These are phyloP conservation scores for Nasonovia ribisnigri DNA, from an alignment of 2,888 invertebrate genomes.

Conservation along the genomic window DNA sequence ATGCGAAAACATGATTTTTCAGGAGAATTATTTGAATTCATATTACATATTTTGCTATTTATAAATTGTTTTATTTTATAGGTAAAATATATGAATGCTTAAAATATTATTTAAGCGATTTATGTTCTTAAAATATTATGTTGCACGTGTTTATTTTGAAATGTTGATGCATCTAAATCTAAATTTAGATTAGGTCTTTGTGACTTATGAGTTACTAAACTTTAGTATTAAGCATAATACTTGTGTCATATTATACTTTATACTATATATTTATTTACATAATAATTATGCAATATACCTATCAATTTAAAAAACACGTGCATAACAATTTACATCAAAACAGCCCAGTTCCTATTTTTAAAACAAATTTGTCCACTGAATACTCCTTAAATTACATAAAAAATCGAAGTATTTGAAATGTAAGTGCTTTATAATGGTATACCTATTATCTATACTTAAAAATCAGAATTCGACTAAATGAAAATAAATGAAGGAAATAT, in stretches of 20 bases:
- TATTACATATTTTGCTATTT: neutral
- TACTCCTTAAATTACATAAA: neutral
- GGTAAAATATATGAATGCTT: neutral
- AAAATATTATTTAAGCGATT: neutral
- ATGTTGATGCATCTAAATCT: neutral
- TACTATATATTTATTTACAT: neutral
- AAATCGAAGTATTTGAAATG: neutral
- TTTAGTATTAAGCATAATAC: neutral
- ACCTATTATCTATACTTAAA: neutral
- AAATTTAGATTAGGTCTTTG: neutral
- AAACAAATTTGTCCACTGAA: neutral
- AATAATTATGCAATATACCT: too few relatives aligned
- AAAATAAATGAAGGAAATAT: neutral
- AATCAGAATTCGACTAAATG: neutral
- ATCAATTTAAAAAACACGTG: neutral
- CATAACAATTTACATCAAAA: neutral
- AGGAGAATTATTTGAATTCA: neutral
- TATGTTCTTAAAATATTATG: neutral
- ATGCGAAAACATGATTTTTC: neutral
- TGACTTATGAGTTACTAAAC: neutral
- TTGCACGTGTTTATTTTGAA: neutral
- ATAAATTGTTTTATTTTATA: neutral
- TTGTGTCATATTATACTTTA: too few relatives aligned
- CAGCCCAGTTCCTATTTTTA: neutral
- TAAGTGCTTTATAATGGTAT: neutral